Conservation (phyloP, 2,113 vertebrate species). For the Hydrolagus affinis region DNA sequence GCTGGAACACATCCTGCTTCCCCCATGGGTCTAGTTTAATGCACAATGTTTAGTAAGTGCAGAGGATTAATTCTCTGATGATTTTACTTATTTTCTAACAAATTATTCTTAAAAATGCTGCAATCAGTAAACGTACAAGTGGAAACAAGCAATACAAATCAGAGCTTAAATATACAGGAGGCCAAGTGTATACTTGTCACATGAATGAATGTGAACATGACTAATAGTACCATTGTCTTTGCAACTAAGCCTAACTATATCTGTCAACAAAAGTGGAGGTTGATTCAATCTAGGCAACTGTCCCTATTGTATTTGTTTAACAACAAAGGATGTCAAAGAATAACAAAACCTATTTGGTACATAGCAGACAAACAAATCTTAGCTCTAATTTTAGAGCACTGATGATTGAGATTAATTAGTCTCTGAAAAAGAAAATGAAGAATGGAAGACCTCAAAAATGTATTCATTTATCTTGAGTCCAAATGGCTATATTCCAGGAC, state of each 20-base stretch:
- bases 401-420: neutral
- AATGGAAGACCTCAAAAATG: neutral
- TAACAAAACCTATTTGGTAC: neutral
- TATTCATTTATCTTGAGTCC: too few species aligned
- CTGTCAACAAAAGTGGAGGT: neutral
- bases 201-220: neutral
- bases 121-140: neutral
- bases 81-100: neutral
- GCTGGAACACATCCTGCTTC: neutral
- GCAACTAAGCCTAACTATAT: neutral
- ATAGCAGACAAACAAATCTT: neutral
- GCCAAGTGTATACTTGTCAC: too few species aligned
- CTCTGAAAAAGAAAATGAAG: neutral
- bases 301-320: neutral
- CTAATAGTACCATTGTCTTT: neutral
- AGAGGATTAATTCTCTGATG: neutral
- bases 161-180: neutral
- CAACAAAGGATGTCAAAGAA: neutral
- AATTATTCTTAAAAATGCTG: neutral
- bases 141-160: neutral
- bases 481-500: neutral
- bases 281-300: neutral
- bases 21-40: neutral
- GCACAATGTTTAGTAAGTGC: neutral
- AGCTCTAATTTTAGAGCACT: neutral